Percentiles rank a stretch among this genome's conserved stretches.
phyloP scores from a whole-genome alignment of 2,113 vertebrate genomes.

The Chrysochloris asiatica region DNA sequence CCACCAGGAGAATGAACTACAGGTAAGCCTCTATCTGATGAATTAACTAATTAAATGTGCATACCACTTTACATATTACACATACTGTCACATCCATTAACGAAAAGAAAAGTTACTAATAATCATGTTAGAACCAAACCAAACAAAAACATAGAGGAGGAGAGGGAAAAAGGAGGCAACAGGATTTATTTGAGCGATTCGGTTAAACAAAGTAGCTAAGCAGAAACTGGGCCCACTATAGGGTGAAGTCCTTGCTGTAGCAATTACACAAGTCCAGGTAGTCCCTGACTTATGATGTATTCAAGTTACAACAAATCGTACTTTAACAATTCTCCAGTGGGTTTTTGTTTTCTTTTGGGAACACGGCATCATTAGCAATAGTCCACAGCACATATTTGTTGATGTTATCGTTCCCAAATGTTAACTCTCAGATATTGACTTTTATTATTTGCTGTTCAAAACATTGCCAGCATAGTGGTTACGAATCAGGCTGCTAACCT shows the following conservation, averaged over 20 bases:
- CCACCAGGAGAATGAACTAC: conserved; percentile 16
- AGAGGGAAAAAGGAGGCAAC: background rate
- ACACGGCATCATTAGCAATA: background rate
- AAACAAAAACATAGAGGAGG: background rate
- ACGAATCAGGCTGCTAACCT: too few relatives aligned
- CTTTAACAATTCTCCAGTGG: background rate
- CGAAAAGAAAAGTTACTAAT: conserved; percentile 29
- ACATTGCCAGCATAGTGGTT: background rate
- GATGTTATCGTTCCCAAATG: background rate
- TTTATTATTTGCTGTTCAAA: background rate
- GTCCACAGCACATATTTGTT: background rate
- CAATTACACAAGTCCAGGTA: background rate
- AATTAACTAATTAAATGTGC: background rate
- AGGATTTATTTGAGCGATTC: background rate
- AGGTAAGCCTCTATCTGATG: conserved; percentile 34
- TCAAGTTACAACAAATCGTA: background rate
- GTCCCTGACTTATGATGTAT: background rate
- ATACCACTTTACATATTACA: conserved; percentile 26
- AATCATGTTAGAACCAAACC: conserved; percentile 19
- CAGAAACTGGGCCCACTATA: background rate
- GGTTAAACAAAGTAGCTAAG: background rate
- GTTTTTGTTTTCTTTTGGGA: background rate
- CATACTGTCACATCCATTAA: background rate
- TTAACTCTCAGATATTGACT: background rate
- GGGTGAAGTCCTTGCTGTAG: background rate